phyloP scores from a whole-genome alignment of 2,797 vertebrate genomes.

The Erpetoichthys calabaricus region DNA sequence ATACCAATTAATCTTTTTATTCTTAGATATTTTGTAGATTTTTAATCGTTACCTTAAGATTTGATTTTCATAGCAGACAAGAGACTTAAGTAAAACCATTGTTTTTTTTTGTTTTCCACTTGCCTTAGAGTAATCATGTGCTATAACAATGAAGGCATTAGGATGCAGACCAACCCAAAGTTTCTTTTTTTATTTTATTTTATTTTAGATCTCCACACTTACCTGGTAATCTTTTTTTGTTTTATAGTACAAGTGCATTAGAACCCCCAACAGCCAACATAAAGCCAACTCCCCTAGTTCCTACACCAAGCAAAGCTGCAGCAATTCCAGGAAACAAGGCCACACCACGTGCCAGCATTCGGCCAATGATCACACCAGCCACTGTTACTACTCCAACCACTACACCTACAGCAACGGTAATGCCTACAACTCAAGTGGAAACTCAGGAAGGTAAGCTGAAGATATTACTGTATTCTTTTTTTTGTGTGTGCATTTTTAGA shows the following conservation, averaged over 20 bases:
- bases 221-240: not conserved
- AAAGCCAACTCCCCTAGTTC: constrained; percentile 87
- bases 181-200: no score
- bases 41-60: no score
- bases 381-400: constrained; percentile 74
- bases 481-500: not conserved
- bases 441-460: constrained; percentile 71
- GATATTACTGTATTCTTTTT: not conserved
- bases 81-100: no score
- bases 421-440: constrained; percentile 96
- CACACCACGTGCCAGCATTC: constrained; percentile 92
- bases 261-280: constrained; percentile 96
- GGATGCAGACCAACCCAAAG: no score
- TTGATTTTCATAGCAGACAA: no score
- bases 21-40: no score
- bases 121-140: no score
- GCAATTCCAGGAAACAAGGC: constrained; percentile 86
- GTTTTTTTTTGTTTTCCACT: no score
- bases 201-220: no score
- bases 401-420: constrained; percentile 93
- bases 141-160: no score
- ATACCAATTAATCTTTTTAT: no score
- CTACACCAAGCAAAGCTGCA: constrained; percentile 80
- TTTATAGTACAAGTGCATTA: constrained; percentile 70
- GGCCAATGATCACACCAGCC: constrained; percentile 93